Base-by-base conservation (phyloP, 2,888 invertebrate genomes). In the Drosophila paramelanica region DNA sequence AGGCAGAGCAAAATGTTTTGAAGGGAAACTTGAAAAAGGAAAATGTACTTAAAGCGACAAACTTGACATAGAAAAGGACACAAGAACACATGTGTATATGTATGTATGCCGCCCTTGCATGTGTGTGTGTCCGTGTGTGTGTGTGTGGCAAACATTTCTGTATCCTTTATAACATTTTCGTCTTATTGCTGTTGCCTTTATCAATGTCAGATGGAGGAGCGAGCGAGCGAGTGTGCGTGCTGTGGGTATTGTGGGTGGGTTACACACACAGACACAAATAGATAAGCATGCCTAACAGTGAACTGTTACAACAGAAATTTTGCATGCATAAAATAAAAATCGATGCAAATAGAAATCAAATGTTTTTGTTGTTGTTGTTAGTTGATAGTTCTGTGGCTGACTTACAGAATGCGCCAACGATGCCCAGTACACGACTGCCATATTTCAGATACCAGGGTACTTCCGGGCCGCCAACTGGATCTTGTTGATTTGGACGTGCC, bases 361-460 rank as follows among this genome's bases (percentile, higher is more conserved):
- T 62, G 46, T 43, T 61, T n/a, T 51, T 53, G 49, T 58, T 75
- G 42, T 65, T 58, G 45, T 49, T 50, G 27, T 57, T 45, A 7
- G 10, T 41, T 33, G 20, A 36, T 14, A 23, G 25, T 17, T 8
- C 10, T 23, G 27, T 57, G 46, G 11, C 13, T 23, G 77, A 95
- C 96, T 94, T 94, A 97, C 97, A 94, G 92, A 96, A 94, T 92
- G 97, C 95, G 91, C 96, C 97, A 91, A 96, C 95, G 79, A 96
- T 96, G 76, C 97, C 98, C 86, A 97, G 93, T 79, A 95, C 95
- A 90, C 97, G 94, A 83, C 96, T 96, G 92, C 95, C 96, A 93
- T 96, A 97, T 93, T 96, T 97, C 94, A 97, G 94, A 95, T 96
- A 97, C 97, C 96, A 97, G 80, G 97, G 96, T 81, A 96, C 96